These are phyloP conservation scores for Pristionchus fissidentatus DNA, from an alignment of 2,888 invertebrate species.

Conservation along the genomic window DNA sequence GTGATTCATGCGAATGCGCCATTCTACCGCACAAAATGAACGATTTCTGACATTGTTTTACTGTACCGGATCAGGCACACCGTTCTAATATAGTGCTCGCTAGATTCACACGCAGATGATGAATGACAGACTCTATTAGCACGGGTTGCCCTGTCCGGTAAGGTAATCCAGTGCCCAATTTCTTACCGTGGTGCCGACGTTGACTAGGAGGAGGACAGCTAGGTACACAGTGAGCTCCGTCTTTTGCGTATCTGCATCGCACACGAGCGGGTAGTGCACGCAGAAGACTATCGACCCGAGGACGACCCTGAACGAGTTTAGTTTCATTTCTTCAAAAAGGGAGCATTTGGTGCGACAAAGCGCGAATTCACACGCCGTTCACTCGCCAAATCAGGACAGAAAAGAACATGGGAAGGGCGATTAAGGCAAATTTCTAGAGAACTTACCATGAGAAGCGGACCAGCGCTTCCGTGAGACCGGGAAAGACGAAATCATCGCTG, in stretches of 20 bases:
- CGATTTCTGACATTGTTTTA: no score
- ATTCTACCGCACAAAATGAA: no score
- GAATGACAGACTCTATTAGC: no score
- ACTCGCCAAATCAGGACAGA: conserved; percentile 49
- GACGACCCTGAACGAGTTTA: conserved; percentile 54
- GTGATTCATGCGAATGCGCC: no score
- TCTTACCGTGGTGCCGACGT: conserved; percentile 62
- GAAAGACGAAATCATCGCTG: conserved; percentile 92
- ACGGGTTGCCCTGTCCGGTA: no score
- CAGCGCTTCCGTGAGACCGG: conserved; percentile 80
- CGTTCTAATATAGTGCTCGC: no score
- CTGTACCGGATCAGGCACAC: no score
- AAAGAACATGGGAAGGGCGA: conserved; percentile 3
- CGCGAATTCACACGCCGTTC: conserved; percentile 50
- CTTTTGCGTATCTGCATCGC: conserved; percentile 58
- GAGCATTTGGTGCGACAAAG: not conserved
- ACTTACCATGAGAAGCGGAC: conserved; percentile 78
- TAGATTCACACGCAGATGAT: no score
- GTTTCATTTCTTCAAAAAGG: not conserved
- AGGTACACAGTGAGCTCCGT: conserved; percentile 51
- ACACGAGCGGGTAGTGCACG: conserved; percentile 69
- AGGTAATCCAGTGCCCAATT: no score
- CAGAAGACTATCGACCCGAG: conserved; percentile 58
- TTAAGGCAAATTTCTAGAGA: not conserved
- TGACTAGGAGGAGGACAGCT: conserved; percentile 74